phyloP scores from a whole-genome alignment of 1,140 invertebrate genomes.

The Drosophila obscura region DNA sequence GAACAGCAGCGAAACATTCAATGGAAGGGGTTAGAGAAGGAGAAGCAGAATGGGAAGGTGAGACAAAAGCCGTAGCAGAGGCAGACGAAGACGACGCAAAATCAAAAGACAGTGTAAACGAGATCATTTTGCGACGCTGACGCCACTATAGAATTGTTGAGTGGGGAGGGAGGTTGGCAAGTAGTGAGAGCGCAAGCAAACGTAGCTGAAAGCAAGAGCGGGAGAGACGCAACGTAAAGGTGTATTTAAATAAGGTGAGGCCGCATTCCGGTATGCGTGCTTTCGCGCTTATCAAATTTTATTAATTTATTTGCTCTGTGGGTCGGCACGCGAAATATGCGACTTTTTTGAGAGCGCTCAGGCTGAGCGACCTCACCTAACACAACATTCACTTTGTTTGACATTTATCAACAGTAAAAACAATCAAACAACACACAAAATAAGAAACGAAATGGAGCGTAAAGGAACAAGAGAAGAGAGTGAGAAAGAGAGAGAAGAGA shows the following conservation, averaged over 20 bases:
- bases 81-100: conserved; percentile 25
- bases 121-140: conserved; percentile 63
- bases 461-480: conserved; percentile 1
- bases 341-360: neutral
- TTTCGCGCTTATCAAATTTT: too few relatives aligned
- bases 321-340: too few relatives aligned
- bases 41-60: conserved; percentile 2
- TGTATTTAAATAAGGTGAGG: too few relatives aligned
- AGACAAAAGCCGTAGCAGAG: conserved; percentile 19
- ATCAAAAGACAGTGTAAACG: conserved; percentile 53
- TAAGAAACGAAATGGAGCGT: conserved; percentile 13
- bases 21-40: neutral
- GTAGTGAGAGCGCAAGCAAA: too few relatives aligned
- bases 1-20: conserved; percentile 26
- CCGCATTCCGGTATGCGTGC: neutral
- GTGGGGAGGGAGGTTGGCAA: neutral
- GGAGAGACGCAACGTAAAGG: neutral
- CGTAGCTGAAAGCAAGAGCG: neutral
- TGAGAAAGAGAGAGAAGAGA: conserved; percentile 2
- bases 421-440: conserved; percentile 30
- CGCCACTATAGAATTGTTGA: conserved; percentile 29
- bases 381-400: conserved; percentile 34
- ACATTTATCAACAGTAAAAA: conserved; percentile 48
- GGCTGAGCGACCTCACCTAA: conserved; percentile 8
- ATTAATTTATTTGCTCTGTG: too few relatives aligned